Base-by-base conservation (phyloP, 2,888 invertebrate genomes). In the Epistrophe eligans region DNA sequence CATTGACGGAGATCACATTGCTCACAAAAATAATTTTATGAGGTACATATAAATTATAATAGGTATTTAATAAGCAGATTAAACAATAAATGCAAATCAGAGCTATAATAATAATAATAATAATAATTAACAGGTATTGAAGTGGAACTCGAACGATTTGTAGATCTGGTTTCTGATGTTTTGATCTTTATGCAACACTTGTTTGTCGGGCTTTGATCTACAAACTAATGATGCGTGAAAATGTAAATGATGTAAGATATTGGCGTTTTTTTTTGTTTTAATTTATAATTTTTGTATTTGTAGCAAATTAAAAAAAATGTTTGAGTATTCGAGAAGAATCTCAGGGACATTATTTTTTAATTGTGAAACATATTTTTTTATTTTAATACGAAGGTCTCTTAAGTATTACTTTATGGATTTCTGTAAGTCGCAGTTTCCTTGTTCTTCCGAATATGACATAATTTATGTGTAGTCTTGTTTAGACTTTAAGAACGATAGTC, bases 141-240 rank as follows among this genome's bases (percentile, higher is more conserved):
- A 45, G 57, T 74, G 85, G 74, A 85, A 85, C 67, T 57, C 11
- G 40, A 38, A 13, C 40, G 45, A 24, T 77, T 72, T 71, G 40
- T 57, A 35, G 45, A 71, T 76, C 43, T 70, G 17, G 50, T 38
- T 79, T 73, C 45, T n/a, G 40, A 28, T 52, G 43, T 67, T 67
- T 50, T 79, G 50, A 74, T 64, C 52, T 81, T 85, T 79, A 74
- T 57, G 84, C 81, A 85, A 81, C 57, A 81, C 19, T 52, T 38
- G 64, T 71, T 84, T 71, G 24, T 50, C 17, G 50, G 45, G 64
- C 40, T 84, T 74, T 76, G 60, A 72, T 81, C 77, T 60, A 38
- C 19, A 45, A 62, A 48, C 50, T 70, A 85, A 82, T 85, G 85
- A 85, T 50, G 85, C 77, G 17, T 79, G 58, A 74, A 62, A 60